A percentile compares a stretch with the other conserved stretches of the same genome.
phyloP scores from a whole-genome alignment of 2,113 vertebrate genomes.

The Megaceryle torquata region DNA sequence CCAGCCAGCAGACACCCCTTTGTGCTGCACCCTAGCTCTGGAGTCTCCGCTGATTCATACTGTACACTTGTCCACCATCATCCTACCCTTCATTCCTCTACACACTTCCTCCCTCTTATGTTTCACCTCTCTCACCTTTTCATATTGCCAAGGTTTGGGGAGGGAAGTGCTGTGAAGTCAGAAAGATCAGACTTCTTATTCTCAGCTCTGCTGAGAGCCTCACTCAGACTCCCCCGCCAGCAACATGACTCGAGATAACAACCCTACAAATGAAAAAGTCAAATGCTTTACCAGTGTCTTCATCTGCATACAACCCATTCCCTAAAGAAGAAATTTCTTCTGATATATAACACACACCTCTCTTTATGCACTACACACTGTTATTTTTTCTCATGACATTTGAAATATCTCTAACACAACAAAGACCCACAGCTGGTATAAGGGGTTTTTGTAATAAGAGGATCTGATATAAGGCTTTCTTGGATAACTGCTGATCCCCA shows the following conservation, averaged over 20 bases:
- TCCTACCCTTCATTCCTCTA: background rate
- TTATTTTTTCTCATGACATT: background rate
- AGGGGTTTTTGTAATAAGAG: background rate
- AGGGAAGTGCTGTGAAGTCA: background rate
- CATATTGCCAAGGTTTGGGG: background rate
- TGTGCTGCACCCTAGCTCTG: background rate
- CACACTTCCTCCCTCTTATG: background rate
- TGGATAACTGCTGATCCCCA: background rate
- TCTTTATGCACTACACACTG: background rate
- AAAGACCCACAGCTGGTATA: background rate
- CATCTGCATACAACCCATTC: background rate
- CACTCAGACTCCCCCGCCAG: background rate
- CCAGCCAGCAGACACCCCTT: background rate
- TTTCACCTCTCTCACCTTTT: background rate
- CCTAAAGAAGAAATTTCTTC: background rate
- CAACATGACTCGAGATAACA: background rate
- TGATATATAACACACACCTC: rapidly evolving
- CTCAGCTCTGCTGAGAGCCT: background rate
- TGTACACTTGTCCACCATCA: rapidly evolving
- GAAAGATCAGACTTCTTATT: background rate
- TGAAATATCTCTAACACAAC: background rate
- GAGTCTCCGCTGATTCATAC: background rate
- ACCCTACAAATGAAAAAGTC: background rate
- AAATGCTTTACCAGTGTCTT: background rate
- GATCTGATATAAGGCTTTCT: background rate